A percentile compares a stretch with the other conserved stretches of the same genome.
Conservation (phyloP, 2,888 invertebrate species). For the Petrophora chlorosata region DNA sequence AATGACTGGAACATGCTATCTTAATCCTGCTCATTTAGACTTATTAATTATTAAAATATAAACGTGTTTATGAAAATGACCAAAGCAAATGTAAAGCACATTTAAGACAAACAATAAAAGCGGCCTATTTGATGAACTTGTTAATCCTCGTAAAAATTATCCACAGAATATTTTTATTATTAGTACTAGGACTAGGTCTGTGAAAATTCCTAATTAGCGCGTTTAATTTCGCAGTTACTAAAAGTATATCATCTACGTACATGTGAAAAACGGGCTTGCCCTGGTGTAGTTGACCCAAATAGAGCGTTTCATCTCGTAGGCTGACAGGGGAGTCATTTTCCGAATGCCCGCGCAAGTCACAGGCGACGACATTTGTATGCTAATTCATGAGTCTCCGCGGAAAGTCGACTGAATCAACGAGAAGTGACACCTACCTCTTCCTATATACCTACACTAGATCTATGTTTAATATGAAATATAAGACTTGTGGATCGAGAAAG, state of each 20-base stretch:
- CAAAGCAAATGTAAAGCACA: too few species aligned
- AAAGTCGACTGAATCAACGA: neutral
- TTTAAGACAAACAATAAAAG: neutral
- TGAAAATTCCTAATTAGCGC: constrained; percentile 45
- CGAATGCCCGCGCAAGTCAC: constrained; percentile 38
- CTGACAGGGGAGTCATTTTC: constrained; percentile 44
- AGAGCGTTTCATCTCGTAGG: constrained; percentile 48
- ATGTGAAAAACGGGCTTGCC: constrained; percentile 44
- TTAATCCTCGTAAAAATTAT: constrained; percentile 8
- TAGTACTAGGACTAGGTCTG: constrained; percentile 16
- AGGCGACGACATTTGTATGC: constrained; percentile 36
- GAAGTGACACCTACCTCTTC: neutral
- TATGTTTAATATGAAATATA: neutral
- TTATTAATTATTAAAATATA: too few species aligned
- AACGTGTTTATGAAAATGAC: too few species aligned
- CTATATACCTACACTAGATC: neutral
- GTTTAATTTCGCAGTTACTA: constrained; percentile 36
- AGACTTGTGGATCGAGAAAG: too few species aligned
- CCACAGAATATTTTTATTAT: too few species aligned
- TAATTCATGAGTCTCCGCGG: constrained; percentile 5
- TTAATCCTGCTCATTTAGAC: constrained; percentile 6
- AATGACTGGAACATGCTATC: constrained; percentile 5
- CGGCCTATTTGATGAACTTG: constrained; percentile 3
- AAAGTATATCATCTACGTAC: constrained; percentile 35
- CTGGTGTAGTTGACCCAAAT: constrained; percentile 63